These are phyloP conservation scores for Anas georgica DNA, from an alignment of 2,797 vertebrate genomes.

Conservation along the genomic window DNA sequence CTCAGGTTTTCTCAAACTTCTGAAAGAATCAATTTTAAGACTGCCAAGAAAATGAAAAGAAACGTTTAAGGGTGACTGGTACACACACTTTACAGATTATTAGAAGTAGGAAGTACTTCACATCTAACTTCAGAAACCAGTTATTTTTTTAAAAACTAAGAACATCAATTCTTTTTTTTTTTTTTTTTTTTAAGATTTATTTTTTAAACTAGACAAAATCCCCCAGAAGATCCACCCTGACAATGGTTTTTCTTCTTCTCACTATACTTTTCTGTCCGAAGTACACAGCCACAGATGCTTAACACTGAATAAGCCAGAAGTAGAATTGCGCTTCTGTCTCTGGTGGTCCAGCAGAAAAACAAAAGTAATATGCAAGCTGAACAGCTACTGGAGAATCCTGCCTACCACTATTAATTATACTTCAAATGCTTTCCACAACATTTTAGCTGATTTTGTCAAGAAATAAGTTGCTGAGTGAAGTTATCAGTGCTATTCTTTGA, in stretches of 20 bases:
- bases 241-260: neutral
- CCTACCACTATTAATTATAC: neutral
- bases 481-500: neutral
- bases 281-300: neutral
- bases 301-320: neutral
- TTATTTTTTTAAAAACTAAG: neutral
- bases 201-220: neutral
- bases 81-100: neutral
- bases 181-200: neutral
- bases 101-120: neutral
- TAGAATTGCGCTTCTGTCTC: neutral
- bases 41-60: conserved; percentile 56
- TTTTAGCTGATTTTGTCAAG: neutral
- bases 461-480: neutral
- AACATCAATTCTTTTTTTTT: neutral
- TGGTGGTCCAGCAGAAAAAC: neutral
- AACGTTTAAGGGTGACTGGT: neutral
- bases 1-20: conserved; percentile 70
- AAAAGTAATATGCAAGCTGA: neutral
- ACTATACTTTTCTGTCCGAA: neutral
- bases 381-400: neutral
- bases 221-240: neutral
- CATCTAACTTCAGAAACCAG: neutral
- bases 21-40: conserved; percentile 68
- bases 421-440: neutral